A percentile compares a stretch with the other conserved stretches of the same genome.
phyloP scores from a whole-genome alignment of 2,888 invertebrate species.

The Melolontha melolontha region DNA sequence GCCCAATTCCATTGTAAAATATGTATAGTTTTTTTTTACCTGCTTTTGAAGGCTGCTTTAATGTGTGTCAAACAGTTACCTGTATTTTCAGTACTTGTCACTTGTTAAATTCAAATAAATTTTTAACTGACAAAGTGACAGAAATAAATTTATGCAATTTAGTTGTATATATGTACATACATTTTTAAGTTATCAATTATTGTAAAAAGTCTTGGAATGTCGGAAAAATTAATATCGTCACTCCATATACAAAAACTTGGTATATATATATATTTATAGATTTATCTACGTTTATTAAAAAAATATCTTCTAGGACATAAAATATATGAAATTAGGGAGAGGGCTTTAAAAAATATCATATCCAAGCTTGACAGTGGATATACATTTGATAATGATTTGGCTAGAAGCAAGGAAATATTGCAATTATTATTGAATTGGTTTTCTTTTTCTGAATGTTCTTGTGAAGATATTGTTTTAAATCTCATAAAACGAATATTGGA shows the following conservation, averaged over 20 bases:
- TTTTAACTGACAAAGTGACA: too few relatives aligned
- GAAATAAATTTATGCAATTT: too few relatives aligned
- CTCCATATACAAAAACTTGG: constrained; percentile 61
- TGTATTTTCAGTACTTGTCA: too few relatives aligned
- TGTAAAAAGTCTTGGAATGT: constrained; percentile 44
- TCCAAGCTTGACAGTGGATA: constrained; percentile 76
- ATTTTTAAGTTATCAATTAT: too few relatives aligned
- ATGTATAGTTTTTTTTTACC: too few relatives aligned
- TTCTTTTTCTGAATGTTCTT: constrained; percentile 67
- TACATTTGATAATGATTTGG: constrained; percentile 71
- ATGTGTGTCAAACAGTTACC: too few relatives aligned
- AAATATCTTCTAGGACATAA: constrained; percentile 58
- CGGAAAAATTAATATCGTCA: constrained; percentile 55
- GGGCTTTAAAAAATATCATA: constrained; percentile 62
- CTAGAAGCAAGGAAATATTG: constrained; percentile 71
- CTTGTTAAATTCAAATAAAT: too few relatives aligned
- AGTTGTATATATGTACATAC: too few relatives aligned
- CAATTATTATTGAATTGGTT: constrained; percentile 75
- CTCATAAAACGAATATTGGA: constrained; percentile 70
- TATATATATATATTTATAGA: constrained; percentile 45
- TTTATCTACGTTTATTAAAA: constrained; percentile 29
- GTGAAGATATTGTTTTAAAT: constrained; percentile 71
- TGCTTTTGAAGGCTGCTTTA: too few relatives aligned
- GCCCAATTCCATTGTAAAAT: too few relatives aligned
- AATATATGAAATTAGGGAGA: constrained; percentile 63